phyloP scores from a whole-genome alignment of 2,113 vertebrate species.

The Hiodon tergisus region DNA sequence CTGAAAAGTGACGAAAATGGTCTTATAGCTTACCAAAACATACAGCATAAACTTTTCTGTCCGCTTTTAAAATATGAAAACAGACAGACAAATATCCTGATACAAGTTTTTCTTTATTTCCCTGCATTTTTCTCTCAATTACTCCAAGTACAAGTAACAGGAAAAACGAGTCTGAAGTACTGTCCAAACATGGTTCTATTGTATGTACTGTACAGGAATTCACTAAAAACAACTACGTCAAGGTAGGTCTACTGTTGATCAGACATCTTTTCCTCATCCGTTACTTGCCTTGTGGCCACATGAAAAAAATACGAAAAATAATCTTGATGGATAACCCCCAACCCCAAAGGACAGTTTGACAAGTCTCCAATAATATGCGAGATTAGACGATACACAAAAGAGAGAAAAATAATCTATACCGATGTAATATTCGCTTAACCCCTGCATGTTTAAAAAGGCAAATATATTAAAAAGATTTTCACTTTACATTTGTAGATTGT shows the following conservation, averaged over 20 bases:
- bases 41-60: background rate
- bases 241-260: conserved; percentile 73
- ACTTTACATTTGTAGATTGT: conserved; percentile 59
- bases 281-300: conserved; percentile 84
- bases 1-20: background rate
- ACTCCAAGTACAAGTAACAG: conserved; percentile 90
- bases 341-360: conserved; percentile 70
- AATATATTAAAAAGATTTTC: conserved; percentile 66
- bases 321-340: conserved; percentile 41
- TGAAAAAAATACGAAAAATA: conserved; percentile 72
- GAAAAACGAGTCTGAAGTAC: conserved; percentile 81
- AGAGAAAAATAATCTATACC: conserved; percentile 71
- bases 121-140: conserved; percentile 71
- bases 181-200: conserved; percentile 76
- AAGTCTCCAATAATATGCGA: conserved; percentile 76
- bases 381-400: conserved; percentile 74
- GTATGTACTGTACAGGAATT: conserved; percentile 82
- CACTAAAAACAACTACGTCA: conserved; percentile 71
- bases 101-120: conserved; percentile 53
- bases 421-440: conserved; percentile 68
- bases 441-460: conserved; percentile 68
- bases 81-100: conserved; percentile 68
- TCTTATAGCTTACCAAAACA: background rate
- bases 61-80: conserved; percentile 34
- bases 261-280: conserved; percentile 77